phyloP scores from a whole-genome alignment of 2,888 invertebrate species.

The Drosophila affinis region DNA sequence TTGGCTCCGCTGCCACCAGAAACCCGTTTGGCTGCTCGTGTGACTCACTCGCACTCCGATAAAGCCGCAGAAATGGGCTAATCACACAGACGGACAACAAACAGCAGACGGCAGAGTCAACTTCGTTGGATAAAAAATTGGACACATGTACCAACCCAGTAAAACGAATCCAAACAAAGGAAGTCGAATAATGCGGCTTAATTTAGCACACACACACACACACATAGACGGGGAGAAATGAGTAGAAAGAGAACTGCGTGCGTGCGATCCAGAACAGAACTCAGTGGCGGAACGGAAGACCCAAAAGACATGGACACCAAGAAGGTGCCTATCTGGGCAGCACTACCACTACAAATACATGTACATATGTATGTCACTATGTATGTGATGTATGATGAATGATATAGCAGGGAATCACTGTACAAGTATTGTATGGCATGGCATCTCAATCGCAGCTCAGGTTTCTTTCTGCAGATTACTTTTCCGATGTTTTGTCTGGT shows the following conservation, averaged over 20 bases:
- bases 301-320: too few relatives aligned
- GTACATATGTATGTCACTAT: too few relatives aligned
- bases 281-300: neutral
- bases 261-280: conserved; percentile 26
- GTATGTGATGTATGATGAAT: too few relatives aligned
- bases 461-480: neutral
- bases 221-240: conserved; percentile 30
- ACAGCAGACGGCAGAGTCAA: conserved; percentile 57
- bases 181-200: conserved; percentile 27
- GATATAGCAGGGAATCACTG: neutral
- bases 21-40: conserved; percentile 62
- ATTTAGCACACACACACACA: neutral
- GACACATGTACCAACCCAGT: conserved; percentile 36
- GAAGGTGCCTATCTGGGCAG: too few relatives aligned
- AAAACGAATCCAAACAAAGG: conserved; percentile 43
- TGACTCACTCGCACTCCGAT: conserved; percentile 54
- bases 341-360: too few relatives aligned
- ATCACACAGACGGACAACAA: conserved; percentile 57
- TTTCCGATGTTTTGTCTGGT: neutral
- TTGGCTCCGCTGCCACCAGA: conserved; percentile 35
- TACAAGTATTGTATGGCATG: neutral
- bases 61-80: conserved; percentile 49
- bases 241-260: conserved; percentile 5
- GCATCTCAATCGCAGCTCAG: neutral
- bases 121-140: conserved; percentile 64